Evolutionary conservation across 2,888 invertebrate genomes (phyloP).

Genomic region (Agrotis clavis): DNA sequence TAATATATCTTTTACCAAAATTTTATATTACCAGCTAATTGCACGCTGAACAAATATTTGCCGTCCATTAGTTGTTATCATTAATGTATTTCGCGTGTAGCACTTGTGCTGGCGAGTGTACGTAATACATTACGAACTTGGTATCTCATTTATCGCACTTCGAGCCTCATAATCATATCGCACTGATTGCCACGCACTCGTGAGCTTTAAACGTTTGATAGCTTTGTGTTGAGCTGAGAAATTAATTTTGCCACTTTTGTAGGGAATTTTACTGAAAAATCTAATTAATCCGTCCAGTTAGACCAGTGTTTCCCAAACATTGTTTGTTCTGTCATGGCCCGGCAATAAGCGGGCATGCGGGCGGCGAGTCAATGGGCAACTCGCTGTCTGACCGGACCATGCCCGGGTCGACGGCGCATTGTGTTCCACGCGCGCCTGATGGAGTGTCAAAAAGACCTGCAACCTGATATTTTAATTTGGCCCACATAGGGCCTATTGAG

Average conservation of each 20-base stretch:
- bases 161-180: conserved; percentile 45
- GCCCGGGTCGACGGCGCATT: too few species aligned
- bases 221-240: conserved; percentile 39
- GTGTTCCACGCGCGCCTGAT: too few species aligned
- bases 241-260: conserved; percentile 40
- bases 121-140: conserved; percentile 38
- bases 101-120: conserved; percentile 28
- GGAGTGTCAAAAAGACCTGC: too few species aligned
- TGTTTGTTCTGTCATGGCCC: too few species aligned
- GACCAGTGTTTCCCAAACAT: too few species aligned
- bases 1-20: conserved; percentile 51
- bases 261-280: too few species aligned
- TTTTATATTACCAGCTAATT: conserved; percentile 51
- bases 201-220: conserved; percentile 37
- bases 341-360: too few species aligned
- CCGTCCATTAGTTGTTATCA: conserved; percentile 62
- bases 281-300: too few species aligned
- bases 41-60: conserved; percentile 58
- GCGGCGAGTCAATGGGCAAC: too few species aligned
- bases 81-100: conserved; percentile 65
- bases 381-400: too few species aligned
- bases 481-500: too few species aligned
- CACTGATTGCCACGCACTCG: conserved; percentile 54
- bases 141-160: conserved; percentile 41
- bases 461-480: too few species aligned